phyloP scores from a whole-genome alignment of 1,140 invertebrate genomes.

The Ceratosolen solmsi region DNA sequence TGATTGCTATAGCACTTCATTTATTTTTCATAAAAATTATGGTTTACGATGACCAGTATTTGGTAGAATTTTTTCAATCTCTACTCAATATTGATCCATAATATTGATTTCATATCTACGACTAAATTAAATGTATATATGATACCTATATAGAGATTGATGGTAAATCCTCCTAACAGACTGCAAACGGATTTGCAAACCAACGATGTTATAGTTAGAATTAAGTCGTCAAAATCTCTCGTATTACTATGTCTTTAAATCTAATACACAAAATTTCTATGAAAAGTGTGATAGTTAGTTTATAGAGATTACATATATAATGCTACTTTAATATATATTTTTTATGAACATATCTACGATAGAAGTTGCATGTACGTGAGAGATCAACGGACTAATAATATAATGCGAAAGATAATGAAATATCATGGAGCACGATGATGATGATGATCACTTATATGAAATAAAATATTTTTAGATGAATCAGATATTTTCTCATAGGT shows the following conservation, averaged over 20 bases:
- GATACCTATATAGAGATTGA: too few relatives aligned
- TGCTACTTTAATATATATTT: conserved; percentile 60
- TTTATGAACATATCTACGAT: conserved; percentile 65
- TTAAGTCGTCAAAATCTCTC: conserved; percentile 51
- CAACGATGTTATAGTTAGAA: neutral
- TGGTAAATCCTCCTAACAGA: too few relatives aligned
- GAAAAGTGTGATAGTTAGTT: conserved; percentile 63
- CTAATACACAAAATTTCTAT: conserved; percentile 63
- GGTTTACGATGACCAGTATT: too few relatives aligned
- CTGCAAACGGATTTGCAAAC: conserved; percentile 33
- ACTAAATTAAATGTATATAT: too few relatives aligned
- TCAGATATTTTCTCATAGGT: too few relatives aligned
- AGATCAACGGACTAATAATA: conserved; percentile 48
- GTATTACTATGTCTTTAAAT: conserved; percentile 59
- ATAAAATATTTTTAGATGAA: too few relatives aligned
- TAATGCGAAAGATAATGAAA: neutral
- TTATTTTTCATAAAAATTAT: too few relatives aligned
- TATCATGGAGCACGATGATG: too few relatives aligned
- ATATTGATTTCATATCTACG: conserved; percentile 29
- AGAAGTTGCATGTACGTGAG: conserved; percentile 63
- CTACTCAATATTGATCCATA: neutral
- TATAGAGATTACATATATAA: conserved; percentile 69
- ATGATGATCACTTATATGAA: too few relatives aligned
- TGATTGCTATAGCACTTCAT: too few relatives aligned
- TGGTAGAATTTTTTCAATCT: too few relatives aligned